These are phyloP conservation scores for Oxycera nigricornis DNA, from an alignment of 2,888 invertebrate genomes.

Conservation along the genomic window DNA sequence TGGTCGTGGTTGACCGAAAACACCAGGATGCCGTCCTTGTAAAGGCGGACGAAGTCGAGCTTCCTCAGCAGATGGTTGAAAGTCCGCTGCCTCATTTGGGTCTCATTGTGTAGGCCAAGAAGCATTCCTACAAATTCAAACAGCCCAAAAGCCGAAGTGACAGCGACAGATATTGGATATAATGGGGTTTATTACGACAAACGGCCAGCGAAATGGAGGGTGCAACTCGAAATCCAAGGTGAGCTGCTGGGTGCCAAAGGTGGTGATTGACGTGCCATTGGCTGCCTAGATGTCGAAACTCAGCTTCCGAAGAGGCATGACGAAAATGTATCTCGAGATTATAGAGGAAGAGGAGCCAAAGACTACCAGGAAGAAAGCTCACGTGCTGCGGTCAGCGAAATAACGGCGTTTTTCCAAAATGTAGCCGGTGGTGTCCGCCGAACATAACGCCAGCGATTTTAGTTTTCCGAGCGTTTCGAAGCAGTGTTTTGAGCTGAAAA, in stretches of 20 bases:
- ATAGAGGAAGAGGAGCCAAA: background rate
- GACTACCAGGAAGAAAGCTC: too few relatives aligned
- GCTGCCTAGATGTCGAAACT: too few relatives aligned
- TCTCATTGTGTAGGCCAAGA: background rate
- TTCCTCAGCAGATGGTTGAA: background rate
- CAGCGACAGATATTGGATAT: too few relatives aligned
- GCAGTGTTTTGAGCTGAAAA: background rate
- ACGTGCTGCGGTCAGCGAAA: too few relatives aligned
- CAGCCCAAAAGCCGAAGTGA: background rate
- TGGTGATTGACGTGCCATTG: background rate
- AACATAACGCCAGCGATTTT: too few relatives aligned
- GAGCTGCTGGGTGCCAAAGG: background rate
- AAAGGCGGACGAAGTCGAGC: background rate
- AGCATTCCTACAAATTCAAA: background rate
- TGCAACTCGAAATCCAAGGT: too few relatives aligned
- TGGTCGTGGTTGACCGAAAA: background rate
- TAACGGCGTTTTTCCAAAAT: too few relatives aligned
- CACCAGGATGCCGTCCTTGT: background rate
- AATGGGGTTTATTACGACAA: too few relatives aligned
- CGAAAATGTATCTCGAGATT: too few relatives aligned
- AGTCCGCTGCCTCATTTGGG: background rate
- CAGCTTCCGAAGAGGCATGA: too few relatives aligned
- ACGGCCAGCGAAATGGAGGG: too few relatives aligned
- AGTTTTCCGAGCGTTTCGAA: background rate
- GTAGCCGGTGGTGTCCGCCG: too few relatives aligned